Base-by-base conservation (phyloP, 2,113 vertebrate genomes). In the Sardina pilchardus region DNA sequence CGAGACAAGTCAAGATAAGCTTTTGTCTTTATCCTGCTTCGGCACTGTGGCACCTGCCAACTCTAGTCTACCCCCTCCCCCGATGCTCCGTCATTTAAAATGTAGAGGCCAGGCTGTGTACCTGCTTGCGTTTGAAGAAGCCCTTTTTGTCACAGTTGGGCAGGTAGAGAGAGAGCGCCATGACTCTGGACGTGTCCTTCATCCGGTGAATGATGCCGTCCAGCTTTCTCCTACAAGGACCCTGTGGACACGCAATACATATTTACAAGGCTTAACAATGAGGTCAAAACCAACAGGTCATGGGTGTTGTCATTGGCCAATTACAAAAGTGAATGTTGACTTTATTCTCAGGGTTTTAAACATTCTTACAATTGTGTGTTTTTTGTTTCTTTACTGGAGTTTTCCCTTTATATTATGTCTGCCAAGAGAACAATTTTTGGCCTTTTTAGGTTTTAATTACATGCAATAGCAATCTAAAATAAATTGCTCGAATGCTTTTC, bases 71-170 rank as follows among this genome's bases (percentile, higher is more conserved):
- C 3, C 43, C 6, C 44, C 44, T 7, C 8, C 44, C 19, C 17
- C 24, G 53, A 21, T 21, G 19, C 53, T 56, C 19, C 2, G 53
- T 59, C 42, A 6, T 36, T 80, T 39, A 86, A 86, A 39, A 24
- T 59, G 16, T 17, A 10, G n/a, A n/a, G n/a, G n/a, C n/a, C n/a
- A n/a, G 24, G 26, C 17, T 34, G 36, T 48, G 7, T 92, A 99
- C 98, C 97, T 99, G 98, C 94, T 99, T 99, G 90, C 97, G 97
- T 92, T 99, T 99, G 95, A 97, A 99, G 94, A 99, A 99, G 42
- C 98, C 98, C 89, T 98, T 99, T 88, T 96, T 97, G 95, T 99
- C 98, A 0, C 98, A 99, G 94, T 99, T 99, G 87, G 98, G 98
- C 88, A 99, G 94, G 88, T 99, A 97, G 86, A 99, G 94, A 0